Percentiles rank a stretch among this genome's conserved stretches.
Conservation (phyloP, 2,113 vertebrate genomes). For the Elgaria multicarinata region DNA sequence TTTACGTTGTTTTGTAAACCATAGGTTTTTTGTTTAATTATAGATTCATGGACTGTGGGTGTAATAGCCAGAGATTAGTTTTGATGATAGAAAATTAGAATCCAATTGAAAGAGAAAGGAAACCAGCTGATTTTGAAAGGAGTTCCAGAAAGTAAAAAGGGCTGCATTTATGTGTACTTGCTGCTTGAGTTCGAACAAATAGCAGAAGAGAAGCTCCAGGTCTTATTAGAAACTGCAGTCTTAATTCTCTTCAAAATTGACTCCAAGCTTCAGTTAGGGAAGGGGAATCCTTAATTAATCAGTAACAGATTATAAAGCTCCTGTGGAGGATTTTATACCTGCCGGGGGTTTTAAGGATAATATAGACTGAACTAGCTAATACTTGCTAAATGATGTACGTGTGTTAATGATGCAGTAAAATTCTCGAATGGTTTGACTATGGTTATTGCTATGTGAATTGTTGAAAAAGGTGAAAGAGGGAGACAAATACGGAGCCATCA, state of each 20-base stretch:
- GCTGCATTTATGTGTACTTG: neutral
- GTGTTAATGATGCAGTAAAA: slow-evolving; percentile 11
- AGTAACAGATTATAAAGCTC: slow-evolving; percentile 4
- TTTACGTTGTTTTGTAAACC: no score
- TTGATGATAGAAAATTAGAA: neutral
- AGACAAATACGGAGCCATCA: neutral
- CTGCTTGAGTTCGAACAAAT: neutral
- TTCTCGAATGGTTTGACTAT: neutral
- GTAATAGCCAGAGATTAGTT: neutral
- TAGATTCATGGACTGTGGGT: neutral
- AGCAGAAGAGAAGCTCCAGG: neutral
- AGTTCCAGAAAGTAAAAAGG: neutral
- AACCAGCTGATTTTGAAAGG: neutral
- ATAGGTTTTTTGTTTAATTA: no score
- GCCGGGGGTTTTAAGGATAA: slow-evolving; percentile 5
- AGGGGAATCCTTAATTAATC: slow-evolving; percentile 6
- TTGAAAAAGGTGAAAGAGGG: neutral
- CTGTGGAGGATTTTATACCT: neutral
- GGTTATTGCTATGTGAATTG: neutral
- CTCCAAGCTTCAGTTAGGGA: neutral
- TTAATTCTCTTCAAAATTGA: slow-evolving; percentile 1
- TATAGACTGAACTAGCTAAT: slow-evolving; percentile 13
- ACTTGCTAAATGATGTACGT: slow-evolving; percentile 26
- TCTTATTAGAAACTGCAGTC: neutral
- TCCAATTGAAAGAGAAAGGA: neutral